Evolutionary conservation across 1,140 invertebrate species (phyloP).

Genomic region (Heliconius eleuchia): DNA sequence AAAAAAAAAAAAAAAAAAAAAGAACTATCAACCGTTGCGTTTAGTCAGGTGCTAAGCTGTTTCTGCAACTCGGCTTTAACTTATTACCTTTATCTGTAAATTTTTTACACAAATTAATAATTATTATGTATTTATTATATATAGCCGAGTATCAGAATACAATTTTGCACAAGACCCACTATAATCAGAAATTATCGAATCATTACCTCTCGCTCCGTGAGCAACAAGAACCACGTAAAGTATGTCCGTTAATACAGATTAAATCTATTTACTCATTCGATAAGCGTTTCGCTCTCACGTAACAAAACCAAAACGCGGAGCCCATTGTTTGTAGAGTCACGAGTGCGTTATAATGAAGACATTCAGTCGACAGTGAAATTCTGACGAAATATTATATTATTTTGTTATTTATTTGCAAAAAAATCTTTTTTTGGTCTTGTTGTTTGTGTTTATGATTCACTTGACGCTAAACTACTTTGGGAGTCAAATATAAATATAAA

Average conservation of each 20-base stretch:
- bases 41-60: too few relatives aligned
- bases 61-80: too few relatives aligned
- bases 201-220: neutral
- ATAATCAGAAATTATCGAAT: too few relatives aligned
- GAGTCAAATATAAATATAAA: neutral
- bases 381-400: neutral
- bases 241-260: neutral
- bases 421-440: neutral
- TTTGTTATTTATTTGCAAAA: neutral
- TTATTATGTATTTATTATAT: too few relatives aligned
- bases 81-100: too few relatives aligned
- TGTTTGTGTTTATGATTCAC: neutral
- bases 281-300: neutral
- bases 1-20: too few relatives aligned
- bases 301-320: neutral
- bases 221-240: neutral
- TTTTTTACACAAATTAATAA: too few relatives aligned
- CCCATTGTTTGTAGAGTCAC: conserved; percentile 5
- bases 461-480: neutral
- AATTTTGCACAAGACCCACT: too few relatives aligned
- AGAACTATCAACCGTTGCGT: too few relatives aligned
- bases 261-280: conserved; percentile 10
- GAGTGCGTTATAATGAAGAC: conserved; percentile 7
- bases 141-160: too few relatives aligned
- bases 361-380: conserved; percentile 3